phyloP scores from a whole-genome alignment of 92 coral and sea anemone genomes.

The Parazoanthus atlanticus region DNA sequence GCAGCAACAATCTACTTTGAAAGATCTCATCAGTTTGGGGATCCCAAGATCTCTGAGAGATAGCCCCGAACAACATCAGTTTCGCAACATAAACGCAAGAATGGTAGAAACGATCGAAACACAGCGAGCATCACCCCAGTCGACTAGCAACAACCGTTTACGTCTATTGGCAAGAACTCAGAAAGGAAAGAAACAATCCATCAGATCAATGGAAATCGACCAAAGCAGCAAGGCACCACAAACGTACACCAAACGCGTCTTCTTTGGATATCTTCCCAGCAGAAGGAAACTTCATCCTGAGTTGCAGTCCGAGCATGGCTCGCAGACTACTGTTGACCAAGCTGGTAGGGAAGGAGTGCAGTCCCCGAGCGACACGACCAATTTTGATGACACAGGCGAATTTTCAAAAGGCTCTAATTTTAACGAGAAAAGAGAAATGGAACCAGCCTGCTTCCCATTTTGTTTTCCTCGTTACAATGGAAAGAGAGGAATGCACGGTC shows the following conservation, averaged over 20 bases:
- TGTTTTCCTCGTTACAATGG: slow-evolving; percentile 36
- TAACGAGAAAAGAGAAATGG: neutral
- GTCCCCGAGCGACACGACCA: neutral
- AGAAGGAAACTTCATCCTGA: neutral
- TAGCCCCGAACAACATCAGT: neutral
- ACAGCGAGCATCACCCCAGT: neutral
- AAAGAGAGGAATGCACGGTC: slow-evolving; percentile 2
- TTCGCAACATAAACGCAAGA: neutral
- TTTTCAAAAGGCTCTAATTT: neutral
- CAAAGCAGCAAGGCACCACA: neutral
- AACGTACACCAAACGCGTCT: slow-evolving; percentile 30
- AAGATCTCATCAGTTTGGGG: neutral
- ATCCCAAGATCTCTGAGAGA: neutral
- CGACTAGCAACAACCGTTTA: neutral
- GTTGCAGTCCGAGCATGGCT: neutral
- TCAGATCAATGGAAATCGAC: slow-evolving; percentile 2
- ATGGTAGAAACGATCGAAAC: neutral
- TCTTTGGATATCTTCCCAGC: neutral
- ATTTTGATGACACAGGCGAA: neutral
- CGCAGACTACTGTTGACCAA: neutral
- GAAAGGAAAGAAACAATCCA: neutral
- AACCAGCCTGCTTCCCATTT: slow-evolving; percentile 30
- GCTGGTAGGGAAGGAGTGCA: neutral
- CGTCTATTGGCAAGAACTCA: neutral
- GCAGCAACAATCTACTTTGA: neutral